Conservation (phyloP, 2,888 invertebrate species). For the Volucella inflata region DNA sequence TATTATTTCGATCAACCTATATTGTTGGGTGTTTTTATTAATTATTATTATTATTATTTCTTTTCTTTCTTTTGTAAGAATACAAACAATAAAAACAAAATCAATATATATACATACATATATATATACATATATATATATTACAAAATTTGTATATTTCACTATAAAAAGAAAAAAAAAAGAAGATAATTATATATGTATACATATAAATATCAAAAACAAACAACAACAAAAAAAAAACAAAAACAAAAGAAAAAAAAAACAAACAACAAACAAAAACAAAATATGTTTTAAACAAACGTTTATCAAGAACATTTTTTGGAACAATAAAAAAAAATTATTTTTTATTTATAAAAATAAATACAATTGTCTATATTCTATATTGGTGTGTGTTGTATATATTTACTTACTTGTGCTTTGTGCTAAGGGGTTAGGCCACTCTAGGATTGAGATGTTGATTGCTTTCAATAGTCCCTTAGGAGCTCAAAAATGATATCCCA, state of each 20-base stretch:
- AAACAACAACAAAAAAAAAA: slow-evolving; percentile 20
- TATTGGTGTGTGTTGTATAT: not conserved
- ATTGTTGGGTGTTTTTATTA: slow-evolving; percentile 74
- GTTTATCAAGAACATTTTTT: slow-evolving; percentile 75
- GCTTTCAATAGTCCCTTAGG: no score
- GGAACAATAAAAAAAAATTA: slow-evolving; percentile 75
- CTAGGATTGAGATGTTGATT: no score
- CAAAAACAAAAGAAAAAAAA: slow-evolving; percentile 12
- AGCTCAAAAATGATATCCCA: no score
- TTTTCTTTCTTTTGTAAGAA: slow-evolving; percentile 58
- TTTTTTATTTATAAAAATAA: slow-evolving; percentile 76
- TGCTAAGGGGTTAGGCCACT: no score
- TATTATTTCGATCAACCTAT: slow-evolving; percentile 74
- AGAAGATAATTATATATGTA: slow-evolving; percentile 71
- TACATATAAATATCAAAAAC: slow-evolving; percentile 71
- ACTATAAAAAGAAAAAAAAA: slow-evolving; percentile 59
- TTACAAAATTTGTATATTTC: slow-evolving; percentile 75
- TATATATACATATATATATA: slow-evolving; percentile 39
- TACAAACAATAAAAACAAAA: slow-evolving; percentile 65
- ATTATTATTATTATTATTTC: slow-evolving; percentile 53
- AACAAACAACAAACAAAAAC: not conserved
- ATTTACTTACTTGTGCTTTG: not conserved
- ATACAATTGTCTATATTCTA: slow-evolving; percentile 4
- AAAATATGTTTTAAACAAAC: slow-evolving; percentile 64
- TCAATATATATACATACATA: slow-evolving; percentile 33